A percentile compares a stretch with the other conserved stretches of the same genome.
Evolutionary conservation across 2,113 vertebrate species (phyloP).

Genomic region (Phalacrocorax carbo): DNA sequence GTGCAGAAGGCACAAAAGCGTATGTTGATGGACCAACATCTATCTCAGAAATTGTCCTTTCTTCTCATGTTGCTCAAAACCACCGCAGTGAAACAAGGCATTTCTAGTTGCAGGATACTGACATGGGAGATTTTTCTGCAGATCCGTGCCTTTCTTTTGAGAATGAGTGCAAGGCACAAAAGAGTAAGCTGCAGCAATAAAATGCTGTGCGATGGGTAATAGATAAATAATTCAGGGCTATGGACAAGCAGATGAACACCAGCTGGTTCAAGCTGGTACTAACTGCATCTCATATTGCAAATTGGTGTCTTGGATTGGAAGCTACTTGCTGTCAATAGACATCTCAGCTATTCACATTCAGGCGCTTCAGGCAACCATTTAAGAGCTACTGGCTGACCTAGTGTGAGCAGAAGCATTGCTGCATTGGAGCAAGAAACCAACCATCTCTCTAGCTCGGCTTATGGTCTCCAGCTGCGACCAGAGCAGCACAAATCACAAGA

Average conservation of each 20-base stretch:
- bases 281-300: not conserved
- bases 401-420: not conserved
- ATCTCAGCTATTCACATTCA: not conserved
- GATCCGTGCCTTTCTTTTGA: not conserved
- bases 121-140: not conserved
- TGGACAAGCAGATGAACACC: not conserved
- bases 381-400: not conserved
- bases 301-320: not conserved
- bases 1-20: not conserved
- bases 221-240: slow-evolving; percentile 28
- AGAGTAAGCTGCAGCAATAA: not conserved
- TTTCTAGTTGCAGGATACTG: not conserved
- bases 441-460: not conserved
- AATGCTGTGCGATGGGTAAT: not conserved
- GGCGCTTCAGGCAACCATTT: not conserved
- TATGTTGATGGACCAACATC: not conserved
- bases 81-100: not conserved
- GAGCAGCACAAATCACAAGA: not conserved
- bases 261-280: not conserved
- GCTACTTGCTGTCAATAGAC: not conserved
- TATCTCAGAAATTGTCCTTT: not conserved
- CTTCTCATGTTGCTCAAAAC: not conserved
- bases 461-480: not conserved
- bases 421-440: rapidly evolving
- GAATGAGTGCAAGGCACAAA: not conserved